Base-by-base conservation (phyloP, 2,113 vertebrate genomes). In the Felis catus region DNA sequence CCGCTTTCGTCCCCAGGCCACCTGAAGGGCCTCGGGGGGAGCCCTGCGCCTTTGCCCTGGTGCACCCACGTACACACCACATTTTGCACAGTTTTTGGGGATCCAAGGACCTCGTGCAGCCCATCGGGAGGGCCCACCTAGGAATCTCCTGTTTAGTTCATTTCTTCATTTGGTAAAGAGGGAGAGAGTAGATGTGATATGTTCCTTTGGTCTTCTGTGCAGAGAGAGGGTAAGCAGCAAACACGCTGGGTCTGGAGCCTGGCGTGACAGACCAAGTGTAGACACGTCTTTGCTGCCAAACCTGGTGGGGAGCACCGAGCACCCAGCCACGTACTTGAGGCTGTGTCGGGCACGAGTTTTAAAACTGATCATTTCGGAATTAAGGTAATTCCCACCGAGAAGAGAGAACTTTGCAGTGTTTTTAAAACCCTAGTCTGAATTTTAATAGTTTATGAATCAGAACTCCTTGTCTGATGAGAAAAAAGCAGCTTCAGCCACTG, bases 61-160 rank as follows among this genome's bases (percentile, higher is more conserved):
- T 45, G 15, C n/a, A 3, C 16, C 6, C 36, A 13, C 7, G 58
- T 18, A 21, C 33, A 13, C 8, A 1, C 39, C 36, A 31, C 45
- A 7, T 7, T 29, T 19, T 15, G 25, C 48, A 0, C 2, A 1
- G 5, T 15, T 73, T 14, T 58, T 19, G 2, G 74, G 45, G 13
- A 1, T 0, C 39, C 11, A 0, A 12, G 5, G 15, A 12, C 58
- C 71, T 21, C 78, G 55, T 27, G 23, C 61, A 4, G 36, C 41
- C 45, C 14, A 0, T 33, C 74, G 68, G 23, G 7, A n/a, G 21
- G 45, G 18, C 61, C 33, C 16, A 5, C 41, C 18, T 5, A 0
- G 3, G 55, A 45, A 13, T 18, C 53, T 53, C 41, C 48, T 31
- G 1, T 9, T 39, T 1, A 1, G 25, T 23, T 19, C 25, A 2